Conservation (phyloP, 2,888 invertebrate genomes). For the Apotomis capreana region DNA sequence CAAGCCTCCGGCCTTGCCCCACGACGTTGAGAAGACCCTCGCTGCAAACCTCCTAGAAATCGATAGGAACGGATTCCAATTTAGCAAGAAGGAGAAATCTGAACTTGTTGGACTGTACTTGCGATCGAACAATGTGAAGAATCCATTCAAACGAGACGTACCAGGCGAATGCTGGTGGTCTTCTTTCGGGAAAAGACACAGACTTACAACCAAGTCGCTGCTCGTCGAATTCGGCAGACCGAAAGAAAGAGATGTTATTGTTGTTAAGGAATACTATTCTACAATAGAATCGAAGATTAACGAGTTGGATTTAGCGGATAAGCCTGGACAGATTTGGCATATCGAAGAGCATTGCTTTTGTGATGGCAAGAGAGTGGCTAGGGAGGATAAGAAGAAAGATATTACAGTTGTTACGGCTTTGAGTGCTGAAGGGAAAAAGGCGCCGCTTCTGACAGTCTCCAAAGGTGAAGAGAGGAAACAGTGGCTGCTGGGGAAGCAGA, state of each 20-base stretch:
- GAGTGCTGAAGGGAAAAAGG: slow-evolving; percentile 22
- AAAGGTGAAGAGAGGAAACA: slow-evolving; percentile 9
- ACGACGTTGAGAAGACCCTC: not conserved
- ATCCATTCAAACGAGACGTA: slow-evolving; percentile 2
- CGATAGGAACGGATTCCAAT: slow-evolving; percentile 8
- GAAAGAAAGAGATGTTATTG: slow-evolving; percentile 6
- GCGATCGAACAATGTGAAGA: not conserved
- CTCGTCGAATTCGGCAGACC: not conserved
- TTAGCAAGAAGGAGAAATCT: slow-evolving; percentile 1
- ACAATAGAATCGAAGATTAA: slow-evolving; percentile 2
- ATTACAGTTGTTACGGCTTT: slow-evolving; percentile 6
- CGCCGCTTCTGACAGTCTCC: slow-evolving; percentile 9
- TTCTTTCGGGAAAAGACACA: not conserved
- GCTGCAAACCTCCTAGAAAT: slow-evolving; percentile 2
- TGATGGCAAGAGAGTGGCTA: not conserved
- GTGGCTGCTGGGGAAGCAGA: slow-evolving; percentile 14
- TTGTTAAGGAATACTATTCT: slow-evolving; percentile 18
- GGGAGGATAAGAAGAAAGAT: not conserved
- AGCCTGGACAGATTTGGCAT: slow-evolving; percentile 22
- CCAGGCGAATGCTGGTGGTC: slow-evolving; percentile 10
- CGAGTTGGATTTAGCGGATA: slow-evolving; percentile 5
- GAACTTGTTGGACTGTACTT: slow-evolving; percentile 5
- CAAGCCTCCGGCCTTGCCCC: slow-evolving; percentile 4
- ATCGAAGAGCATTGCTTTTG: slow-evolving; percentile 14
- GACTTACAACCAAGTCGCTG: not conserved